Percentiles rank a stretch among this genome's conserved stretches.
These are phyloP conservation scores for Prunella fulvescens DNA, from an alignment of 2,113 vertebrate genomes.

Conservation along the genomic window DNA sequence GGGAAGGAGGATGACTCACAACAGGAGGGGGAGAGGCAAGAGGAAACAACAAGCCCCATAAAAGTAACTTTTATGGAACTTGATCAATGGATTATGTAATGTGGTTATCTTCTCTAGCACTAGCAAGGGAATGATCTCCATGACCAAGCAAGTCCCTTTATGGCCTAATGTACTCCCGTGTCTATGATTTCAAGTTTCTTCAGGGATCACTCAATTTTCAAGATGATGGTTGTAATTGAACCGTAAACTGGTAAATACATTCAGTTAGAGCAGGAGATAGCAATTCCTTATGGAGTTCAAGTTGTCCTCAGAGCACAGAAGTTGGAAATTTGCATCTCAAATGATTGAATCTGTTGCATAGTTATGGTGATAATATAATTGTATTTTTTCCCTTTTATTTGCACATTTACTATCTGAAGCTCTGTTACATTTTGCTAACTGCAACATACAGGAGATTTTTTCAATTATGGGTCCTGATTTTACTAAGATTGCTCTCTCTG, in stretches of 20 bases:
- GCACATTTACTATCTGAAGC: background rate
- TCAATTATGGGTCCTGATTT: background rate
- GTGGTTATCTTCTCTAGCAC: background rate
- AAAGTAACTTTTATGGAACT: background rate
- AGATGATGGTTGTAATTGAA: slow-evolving; percentile 15
- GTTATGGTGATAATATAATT: background rate
- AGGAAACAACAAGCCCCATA: background rate
- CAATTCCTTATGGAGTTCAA: background rate
- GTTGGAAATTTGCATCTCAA: background rate
- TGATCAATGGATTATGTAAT: slow-evolving; percentile 5
- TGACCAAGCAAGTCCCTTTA: slow-evolving; percentile 38
- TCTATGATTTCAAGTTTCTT: slow-evolving; percentile 18
- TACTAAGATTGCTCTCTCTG: background rate
- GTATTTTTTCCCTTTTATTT: background rate
- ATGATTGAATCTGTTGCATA: background rate
- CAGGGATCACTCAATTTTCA: slow-evolving; percentile 16
- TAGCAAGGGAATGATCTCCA: background rate
- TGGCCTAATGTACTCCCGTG: background rate
- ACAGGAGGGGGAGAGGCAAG: background rate
- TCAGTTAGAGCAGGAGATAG: background rate
- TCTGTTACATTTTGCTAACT: background rate
- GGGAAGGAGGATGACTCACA: background rate
- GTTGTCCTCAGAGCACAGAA: background rate
- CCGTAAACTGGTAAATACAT: background rate
- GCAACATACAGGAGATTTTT: background rate